Evolutionary conservation across 2,888 invertebrate genomes (phyloP), one percentile per base, ranked within the genome.

Genomic region (Drosophila sordidula): DNA sequence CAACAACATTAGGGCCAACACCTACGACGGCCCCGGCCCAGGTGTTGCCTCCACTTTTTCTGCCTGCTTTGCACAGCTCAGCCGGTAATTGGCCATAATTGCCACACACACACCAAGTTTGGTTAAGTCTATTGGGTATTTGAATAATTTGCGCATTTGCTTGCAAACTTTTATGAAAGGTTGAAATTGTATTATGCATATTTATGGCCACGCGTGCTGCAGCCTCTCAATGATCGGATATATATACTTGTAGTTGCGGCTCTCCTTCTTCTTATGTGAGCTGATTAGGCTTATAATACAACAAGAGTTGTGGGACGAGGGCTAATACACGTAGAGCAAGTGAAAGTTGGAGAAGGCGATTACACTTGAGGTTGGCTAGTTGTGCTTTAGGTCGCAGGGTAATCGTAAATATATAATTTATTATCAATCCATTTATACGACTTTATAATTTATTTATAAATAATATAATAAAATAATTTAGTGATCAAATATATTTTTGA

Each of bases 151-250:
- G 75, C 67, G 52, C 76, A 89, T 83, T 88, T 86, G 87, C 80
- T 84, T 89, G 90, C 87, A 78, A 89, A 89, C 85, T 89, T 89
- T 89, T 80, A 84, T 81, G 72, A 81, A 77, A 83, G 81, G 73
- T 86, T 57, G 45, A 84, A 80, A 80, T 81, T 87, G 76, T 80
- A 77, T 85, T 85, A 85, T 78, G 89, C 83, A 85, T 86, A 86
- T 85, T 85, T 88, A 86, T 83, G 76, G 80, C 39, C 58, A 54
- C 63, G 61, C 67, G 64, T 70, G 65, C 61, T 36, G 52, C 16
- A 55, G 64, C 39, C 57, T 58, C 56, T 50, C 65, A 61, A 63
- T 59, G 63, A 75, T 72, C 67, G 72, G 57, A 62, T 76, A 62
- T 55, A 51, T 76, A 62, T 55, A 51, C 22, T 22, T 34, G 22